These are phyloP conservation scores for Omphaloscelis lunosa DNA, from an alignment of 2,888 invertebrate species.

Conservation along the genomic window DNA sequence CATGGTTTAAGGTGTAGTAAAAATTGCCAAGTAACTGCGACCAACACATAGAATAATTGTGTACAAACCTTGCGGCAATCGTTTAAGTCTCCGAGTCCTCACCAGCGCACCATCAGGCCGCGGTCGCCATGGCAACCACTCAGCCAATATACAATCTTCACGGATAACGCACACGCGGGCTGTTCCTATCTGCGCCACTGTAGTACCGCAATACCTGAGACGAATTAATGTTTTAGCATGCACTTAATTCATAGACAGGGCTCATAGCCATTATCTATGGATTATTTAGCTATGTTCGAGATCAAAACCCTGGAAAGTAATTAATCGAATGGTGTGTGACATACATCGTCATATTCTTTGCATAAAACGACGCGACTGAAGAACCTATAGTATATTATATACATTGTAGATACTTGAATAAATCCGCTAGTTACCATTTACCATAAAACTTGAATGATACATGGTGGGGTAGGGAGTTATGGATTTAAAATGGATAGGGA, in stretches of 20 bases:
- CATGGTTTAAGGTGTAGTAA: no score
- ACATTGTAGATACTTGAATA: not conserved
- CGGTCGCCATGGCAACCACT: constrained; percentile 91
- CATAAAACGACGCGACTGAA: not conserved
- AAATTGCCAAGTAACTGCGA: no score
- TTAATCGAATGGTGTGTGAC: not conserved
- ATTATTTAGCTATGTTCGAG: no score
- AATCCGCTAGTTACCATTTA: not conserved
- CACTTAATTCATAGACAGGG: not conserved
- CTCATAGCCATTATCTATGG: no score
- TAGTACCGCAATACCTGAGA: constrained; percentile 81
- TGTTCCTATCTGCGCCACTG: constrained; percentile 78
- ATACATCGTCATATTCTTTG: not conserved
- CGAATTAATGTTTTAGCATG: not conserved
- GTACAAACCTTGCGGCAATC: constrained; percentile 84
- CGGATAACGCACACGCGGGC: constrained; percentile 89
- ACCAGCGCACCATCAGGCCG: constrained; percentile 88
- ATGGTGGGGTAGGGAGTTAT: no score
- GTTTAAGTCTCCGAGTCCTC: constrained; percentile 83
- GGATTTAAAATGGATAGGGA: no score
- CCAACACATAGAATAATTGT: no score
- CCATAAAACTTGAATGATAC: not conserved
- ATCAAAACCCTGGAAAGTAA: not conserved
- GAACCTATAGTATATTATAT: not conserved
- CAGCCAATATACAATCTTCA: constrained; percentile 89